A percentile compares a stretch with the other conserved stretches of the same genome.
These are phyloP conservation scores for Candidula unifasciata DNA, from an alignment of 2,888 invertebrate genomes.

Conservation along the genomic window DNA sequence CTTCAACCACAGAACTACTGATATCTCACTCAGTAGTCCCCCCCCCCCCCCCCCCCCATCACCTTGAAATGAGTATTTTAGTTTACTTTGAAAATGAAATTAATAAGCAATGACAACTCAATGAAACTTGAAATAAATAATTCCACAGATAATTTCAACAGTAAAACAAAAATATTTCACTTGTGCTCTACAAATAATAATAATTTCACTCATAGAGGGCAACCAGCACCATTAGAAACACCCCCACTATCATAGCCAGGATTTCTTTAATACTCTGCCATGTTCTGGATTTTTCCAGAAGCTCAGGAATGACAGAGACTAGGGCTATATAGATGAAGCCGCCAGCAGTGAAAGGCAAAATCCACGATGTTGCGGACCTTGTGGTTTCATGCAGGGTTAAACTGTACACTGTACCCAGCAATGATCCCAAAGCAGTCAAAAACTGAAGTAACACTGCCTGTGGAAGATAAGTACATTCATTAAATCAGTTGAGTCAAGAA, in stretches of 20 bases:
- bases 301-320: conserved; percentile 98
- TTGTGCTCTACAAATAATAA: too few relatives aligned
- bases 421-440: conserved; percentile 94
- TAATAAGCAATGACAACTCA: too few relatives aligned
- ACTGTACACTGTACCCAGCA: conserved; percentile 93
- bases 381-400: conserved; percentile 86
- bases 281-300: conserved; percentile 91
- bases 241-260: conserved; percentile 90
- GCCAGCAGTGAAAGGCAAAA: conserved; percentile 97
- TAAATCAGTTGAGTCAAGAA: too few relatives aligned
- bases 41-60: too few relatives aligned
- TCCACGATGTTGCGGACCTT: conserved; percentile 82
- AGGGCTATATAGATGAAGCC: conserved; percentile 99
- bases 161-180: conserved; percentile 76
- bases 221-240: conserved; percentile 96
- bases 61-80: too few relatives aligned
- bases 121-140: too few relatives aligned
- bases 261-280: conserved; percentile 95
- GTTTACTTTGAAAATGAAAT: too few relatives aligned
- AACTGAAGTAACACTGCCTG: conserved; percentile 95
- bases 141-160: conserved; percentile 65
- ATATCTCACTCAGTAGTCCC: too few relatives aligned
- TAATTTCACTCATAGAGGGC: conserved; percentile 84
- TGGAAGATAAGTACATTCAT: conserved; percentile 50
- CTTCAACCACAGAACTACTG: too few relatives aligned